Conservation (phyloP, 2,888 invertebrate genomes). For the Eilema sororculum region DNA sequence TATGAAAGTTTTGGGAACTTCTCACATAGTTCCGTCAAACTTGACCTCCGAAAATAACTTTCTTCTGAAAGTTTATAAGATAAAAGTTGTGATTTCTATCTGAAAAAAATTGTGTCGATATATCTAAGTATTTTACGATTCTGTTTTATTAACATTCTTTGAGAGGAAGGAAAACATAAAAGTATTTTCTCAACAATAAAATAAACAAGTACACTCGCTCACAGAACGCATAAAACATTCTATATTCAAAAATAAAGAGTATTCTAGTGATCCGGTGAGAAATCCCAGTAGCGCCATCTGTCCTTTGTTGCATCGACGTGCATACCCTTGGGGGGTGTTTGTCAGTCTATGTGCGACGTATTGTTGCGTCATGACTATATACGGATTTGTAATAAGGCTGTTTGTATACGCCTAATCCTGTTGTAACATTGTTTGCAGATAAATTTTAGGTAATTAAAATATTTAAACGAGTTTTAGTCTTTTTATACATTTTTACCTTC, state of each 20-base stretch:
- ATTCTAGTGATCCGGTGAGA: constrained; percentile 10
- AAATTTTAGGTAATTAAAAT: too few relatives aligned
- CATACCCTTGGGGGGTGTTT: constrained; percentile 55
- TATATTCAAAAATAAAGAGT: constrained; percentile 18
- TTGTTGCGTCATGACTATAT: constrained; percentile 34
- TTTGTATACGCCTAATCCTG: constrained; percentile 15
- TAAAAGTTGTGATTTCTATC: too few relatives aligned
- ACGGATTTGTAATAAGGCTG: constrained; percentile 45
- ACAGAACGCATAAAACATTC: constrained; percentile 19
- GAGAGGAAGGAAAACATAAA: not conserved
- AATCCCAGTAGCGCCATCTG: constrained; percentile 49
- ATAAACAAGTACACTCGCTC: constrained; percentile 10
- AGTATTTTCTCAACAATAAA: not conserved
- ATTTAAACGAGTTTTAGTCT: too few relatives aligned
- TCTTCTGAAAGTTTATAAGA: too few relatives aligned
- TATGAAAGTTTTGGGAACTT: too few relatives aligned
- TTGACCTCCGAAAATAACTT: too few relatives aligned
- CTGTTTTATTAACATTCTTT: too few relatives aligned
- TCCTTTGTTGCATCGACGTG: constrained; percentile 44
- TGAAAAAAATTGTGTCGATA: too few relatives aligned
- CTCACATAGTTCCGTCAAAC: too few relatives aligned
- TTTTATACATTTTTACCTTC: too few relatives aligned
- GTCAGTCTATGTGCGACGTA: constrained; percentile 50
- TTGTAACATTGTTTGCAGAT: not conserved
- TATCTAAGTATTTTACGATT: too few relatives aligned